Evolutionary conservation across 2,888 invertebrate genomes (phyloP).

Genomic region (Eupithecia insigniata): DNA sequence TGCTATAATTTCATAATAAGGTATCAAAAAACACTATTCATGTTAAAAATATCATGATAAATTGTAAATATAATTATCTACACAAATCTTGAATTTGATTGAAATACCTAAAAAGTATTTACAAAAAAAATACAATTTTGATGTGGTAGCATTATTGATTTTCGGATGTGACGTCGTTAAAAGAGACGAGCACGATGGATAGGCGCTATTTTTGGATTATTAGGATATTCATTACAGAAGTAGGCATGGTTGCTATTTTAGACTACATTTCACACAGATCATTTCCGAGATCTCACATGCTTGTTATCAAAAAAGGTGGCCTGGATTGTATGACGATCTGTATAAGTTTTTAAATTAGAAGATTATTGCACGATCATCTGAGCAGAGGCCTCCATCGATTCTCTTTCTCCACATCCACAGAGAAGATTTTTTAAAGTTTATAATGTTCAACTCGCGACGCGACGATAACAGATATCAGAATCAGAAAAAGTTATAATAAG

Average conservation of each 20-base stretch:
- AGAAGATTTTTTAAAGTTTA: background rate
- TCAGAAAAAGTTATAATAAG: too few species aligned
- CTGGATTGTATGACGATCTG: background rate
- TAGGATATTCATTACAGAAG: constrained; percentile 66
- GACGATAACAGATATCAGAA: too few species aligned
- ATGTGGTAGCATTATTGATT: background rate
- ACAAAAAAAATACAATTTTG: background rate
- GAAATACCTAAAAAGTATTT: background rate
- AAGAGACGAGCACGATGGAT: constrained; percentile 50
- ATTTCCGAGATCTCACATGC: background rate
- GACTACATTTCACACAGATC: constrained; percentile 53
- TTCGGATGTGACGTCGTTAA: constrained; percentile 68
- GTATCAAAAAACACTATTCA: background rate
- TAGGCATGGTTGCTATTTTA: constrained; percentile 75
- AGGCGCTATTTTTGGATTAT: constrained; percentile 82
- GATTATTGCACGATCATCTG: background rate
- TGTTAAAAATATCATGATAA: background rate
- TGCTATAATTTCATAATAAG: background rate
- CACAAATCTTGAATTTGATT: background rate
- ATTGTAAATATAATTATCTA: background rate
- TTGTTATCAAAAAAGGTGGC: background rate
- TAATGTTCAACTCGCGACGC: too few species aligned
- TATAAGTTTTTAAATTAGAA: background rate
- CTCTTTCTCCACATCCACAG: background rate
- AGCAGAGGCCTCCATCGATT: background rate